These are phyloP conservation scores for Phrynocephalus forsythii DNA, from an alignment of 2,797 vertebrate genomes.

Conservation along the genomic window DNA sequence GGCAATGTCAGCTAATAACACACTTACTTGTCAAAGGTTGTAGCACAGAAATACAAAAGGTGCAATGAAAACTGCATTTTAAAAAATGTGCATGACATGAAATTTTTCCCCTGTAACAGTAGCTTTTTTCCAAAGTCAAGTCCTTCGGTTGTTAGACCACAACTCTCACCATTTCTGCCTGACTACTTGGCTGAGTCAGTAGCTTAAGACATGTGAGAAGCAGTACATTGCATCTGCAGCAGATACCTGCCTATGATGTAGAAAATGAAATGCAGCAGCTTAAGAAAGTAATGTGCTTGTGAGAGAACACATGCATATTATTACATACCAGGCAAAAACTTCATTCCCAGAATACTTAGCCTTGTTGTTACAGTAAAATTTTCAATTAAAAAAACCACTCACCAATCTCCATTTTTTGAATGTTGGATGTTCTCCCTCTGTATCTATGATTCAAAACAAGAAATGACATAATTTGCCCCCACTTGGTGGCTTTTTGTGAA, in stretches of 20 bases:
- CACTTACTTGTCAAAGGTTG: not conserved
- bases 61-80: not conserved
- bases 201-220: no score
- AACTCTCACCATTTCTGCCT: not conserved
- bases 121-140: not conserved
- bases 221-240: not conserved
- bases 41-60: not conserved
- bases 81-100: not conserved
- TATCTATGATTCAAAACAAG: no score
- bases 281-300: constrained; percentile 43
- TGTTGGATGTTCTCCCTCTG: no score
- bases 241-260: constrained; percentile 37
- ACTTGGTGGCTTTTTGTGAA: no score
- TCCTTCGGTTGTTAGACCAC: no score
- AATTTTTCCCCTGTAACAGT: not conserved
- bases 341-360: constrained; percentile 55
- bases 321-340: constrained; percentile 62
- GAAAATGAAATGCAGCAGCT: constrained; percentile 51
- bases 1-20: not conserved
- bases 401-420: no score
- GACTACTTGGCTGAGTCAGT: not conserved
- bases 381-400: no score
- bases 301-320: not conserved
- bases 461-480: no score
- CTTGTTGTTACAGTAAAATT: not conserved